Percentiles rank a stretch among this genome's conserved stretches.
Conservation (phyloP, 1,140 invertebrate genomes). For the Contarinia nasturtii region DNA sequence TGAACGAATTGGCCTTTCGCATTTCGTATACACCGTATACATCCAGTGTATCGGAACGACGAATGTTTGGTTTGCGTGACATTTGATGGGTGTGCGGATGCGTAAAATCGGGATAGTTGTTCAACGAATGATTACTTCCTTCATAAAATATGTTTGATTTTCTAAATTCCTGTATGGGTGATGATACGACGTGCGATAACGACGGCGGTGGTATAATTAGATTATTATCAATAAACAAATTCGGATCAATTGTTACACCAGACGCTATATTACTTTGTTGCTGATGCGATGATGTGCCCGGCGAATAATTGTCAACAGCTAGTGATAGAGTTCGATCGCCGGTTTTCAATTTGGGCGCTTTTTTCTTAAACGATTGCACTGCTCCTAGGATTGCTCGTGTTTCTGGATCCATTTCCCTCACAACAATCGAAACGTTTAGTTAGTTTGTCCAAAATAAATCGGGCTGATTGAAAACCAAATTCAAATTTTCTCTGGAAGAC, state of each 20-base stretch:
- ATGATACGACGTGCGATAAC: background rate
- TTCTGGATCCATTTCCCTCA: too few relatives aligned
- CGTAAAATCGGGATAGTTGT: too few relatives aligned
- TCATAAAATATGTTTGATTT: background rate
- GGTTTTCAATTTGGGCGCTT: conserved; percentile 22
- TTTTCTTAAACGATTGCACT: conserved; percentile 15
- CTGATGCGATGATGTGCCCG: conserved; percentile 4
- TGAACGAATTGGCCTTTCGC: conserved; percentile 25
- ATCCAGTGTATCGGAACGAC: conserved; percentile 23
- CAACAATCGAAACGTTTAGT: too few relatives aligned
- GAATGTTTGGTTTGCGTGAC: conserved; percentile 7
- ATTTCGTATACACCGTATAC: conserved; percentile 25
- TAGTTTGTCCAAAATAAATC: too few relatives aligned
- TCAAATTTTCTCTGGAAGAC: too few relatives aligned
- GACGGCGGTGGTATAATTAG: background rate
- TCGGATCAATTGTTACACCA: background rate
- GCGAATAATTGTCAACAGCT: conserved; percentile 23
- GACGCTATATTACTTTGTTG: background rate
- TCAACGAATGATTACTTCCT: background rate
- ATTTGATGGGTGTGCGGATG: too few relatives aligned
- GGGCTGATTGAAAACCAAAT: too few relatives aligned
- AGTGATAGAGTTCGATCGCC: conserved; percentile 22
- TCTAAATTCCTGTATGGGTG: too few relatives aligned
- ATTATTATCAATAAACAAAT: background rate
- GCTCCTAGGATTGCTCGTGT: too few relatives aligned